Percentiles rank a stretch among this genome's conserved stretches.
phyloP scores from a whole-genome alignment of 2,888 invertebrate species.

The Acheta domesticus region DNA sequence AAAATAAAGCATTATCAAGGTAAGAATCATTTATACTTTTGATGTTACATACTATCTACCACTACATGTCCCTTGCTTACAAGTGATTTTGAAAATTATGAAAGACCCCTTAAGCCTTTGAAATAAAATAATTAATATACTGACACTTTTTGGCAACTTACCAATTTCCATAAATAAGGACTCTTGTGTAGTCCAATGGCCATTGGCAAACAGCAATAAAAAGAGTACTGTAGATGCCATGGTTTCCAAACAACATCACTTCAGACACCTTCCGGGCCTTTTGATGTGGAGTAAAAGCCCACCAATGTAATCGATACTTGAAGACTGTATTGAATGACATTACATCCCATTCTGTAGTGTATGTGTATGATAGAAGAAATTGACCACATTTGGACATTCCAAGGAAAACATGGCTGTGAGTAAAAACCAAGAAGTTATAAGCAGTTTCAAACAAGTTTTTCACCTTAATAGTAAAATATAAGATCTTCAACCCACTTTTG shows the following conservation, averaged over 20 bases:
- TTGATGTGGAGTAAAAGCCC: conserved; percentile 58
- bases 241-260: conserved; percentile 57
- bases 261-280: conserved; percentile 57
- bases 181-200: conserved; percentile 62
- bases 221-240: conserved; percentile 51
- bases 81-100: too few species aligned
- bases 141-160: conserved; percentile 43
- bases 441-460: neutral
- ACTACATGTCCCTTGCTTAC: too few species aligned
- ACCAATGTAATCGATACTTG: conserved; percentile 66
- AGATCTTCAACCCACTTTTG: too few species aligned
- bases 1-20: too few species aligned
- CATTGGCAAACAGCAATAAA: conserved; percentile 68
- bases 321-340: conserved; percentile 48
- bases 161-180: conserved; percentile 67
- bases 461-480: too few species aligned
- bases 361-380: conserved; percentile 85
- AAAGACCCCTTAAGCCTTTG: too few species aligned
- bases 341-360: conserved; percentile 49
- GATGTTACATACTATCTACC: too few species aligned
- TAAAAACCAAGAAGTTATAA: neutral
- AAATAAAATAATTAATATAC: too few species aligned
- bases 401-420: conserved; percentile 81
- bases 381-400: conserved; percentile 93
- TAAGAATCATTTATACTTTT: too few species aligned